Evolutionary conservation across 2,113 vertebrate species (phyloP).

Genomic region (Aldabrachelys gigantea): DNA sequence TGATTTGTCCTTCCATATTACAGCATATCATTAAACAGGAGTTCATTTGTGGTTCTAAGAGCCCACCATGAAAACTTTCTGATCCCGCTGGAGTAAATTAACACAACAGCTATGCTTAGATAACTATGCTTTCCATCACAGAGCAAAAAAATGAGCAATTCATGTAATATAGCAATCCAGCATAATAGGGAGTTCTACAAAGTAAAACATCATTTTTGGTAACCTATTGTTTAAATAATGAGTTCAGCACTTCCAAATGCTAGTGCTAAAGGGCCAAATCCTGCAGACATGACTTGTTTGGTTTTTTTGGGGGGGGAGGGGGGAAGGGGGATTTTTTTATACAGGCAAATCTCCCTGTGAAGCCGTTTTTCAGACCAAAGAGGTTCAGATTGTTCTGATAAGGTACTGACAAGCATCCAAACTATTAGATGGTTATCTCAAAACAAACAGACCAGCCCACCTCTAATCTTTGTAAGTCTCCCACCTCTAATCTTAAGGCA

Average conservation of each 20-base stretch:
- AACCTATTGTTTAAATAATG: neutral
- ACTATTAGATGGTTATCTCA: neutral
- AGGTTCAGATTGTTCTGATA: neutral
- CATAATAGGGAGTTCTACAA: neutral
- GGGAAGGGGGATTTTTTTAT: neutral
- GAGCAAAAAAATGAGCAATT: neutral
- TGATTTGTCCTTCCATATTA: neutral
- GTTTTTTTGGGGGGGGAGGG: neutral
- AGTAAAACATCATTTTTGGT: neutral
- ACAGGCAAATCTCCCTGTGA: neutral
- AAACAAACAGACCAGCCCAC: conserved; percentile 5
- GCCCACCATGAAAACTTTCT: neutral
- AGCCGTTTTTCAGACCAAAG: neutral
- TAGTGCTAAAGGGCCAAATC: neutral
- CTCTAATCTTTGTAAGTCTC: conserved; percentile 30
- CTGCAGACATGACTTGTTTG: neutral
- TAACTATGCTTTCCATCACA: neutral
- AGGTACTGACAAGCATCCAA: neutral
- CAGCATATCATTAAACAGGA: neutral
- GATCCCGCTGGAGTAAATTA: neutral
- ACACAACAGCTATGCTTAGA: neutral
- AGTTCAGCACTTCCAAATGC: neutral
- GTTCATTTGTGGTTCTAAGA: neutral
- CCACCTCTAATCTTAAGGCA: neutral
- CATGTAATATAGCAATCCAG: fast-evolving